Percentiles rank a stretch among this genome's conserved stretches.
Evolutionary conservation across 2,797 vertebrate species (phyloP).

Genomic region (Ispidina picta): DNA sequence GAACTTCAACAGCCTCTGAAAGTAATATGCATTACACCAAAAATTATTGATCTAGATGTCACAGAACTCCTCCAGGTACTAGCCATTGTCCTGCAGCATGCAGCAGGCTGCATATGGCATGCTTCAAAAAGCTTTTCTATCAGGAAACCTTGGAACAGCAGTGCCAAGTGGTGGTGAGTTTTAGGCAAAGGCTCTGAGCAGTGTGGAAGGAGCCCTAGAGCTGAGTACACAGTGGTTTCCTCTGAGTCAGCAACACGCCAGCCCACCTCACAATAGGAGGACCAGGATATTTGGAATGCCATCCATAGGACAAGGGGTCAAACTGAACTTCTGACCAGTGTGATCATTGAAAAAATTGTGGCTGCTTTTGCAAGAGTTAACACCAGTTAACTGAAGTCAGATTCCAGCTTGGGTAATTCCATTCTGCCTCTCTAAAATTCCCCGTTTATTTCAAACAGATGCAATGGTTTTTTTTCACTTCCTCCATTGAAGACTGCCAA

Average conservation of each 20-base stretch:
- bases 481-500: slow-evolving; percentile 20
- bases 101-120: rapidly evolving
- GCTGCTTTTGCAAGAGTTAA: slow-evolving; percentile 56
- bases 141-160: neutral
- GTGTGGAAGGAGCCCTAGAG: neutral
- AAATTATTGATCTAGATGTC: neutral
- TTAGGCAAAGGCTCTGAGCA: neutral
- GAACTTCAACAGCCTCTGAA: neutral
- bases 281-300: neutral
- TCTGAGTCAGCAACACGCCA: neutral
- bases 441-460: slow-evolving; percentile 56
- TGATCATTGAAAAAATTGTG: neutral
- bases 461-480: slow-evolving; percentile 50
- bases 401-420: slow-evolving; percentile 67
- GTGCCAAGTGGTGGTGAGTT: neutral
- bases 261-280: neutral
- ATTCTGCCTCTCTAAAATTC: slow-evolving; percentile 63
- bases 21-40: neutral
- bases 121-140: neutral
- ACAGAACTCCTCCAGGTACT: neutral
- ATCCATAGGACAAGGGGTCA: neutral
- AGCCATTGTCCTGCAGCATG: neutral
- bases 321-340: neutral
- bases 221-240: neutral
- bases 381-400: neutral